These are phyloP conservation scores for Etheostoma cragini DNA, from an alignment of 2,113 vertebrate genomes.

Conservation along the genomic window DNA sequence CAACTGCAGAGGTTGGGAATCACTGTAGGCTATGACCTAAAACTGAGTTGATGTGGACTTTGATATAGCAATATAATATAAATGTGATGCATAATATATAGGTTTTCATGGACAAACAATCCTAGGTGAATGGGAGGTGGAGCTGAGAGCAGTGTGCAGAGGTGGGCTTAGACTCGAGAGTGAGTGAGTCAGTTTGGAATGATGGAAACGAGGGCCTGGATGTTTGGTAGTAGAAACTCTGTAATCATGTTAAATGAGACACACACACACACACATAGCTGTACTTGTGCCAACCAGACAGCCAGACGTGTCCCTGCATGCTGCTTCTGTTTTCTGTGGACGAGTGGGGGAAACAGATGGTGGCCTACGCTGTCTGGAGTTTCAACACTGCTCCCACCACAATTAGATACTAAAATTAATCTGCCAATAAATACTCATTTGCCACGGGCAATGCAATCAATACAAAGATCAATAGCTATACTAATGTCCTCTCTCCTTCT, in stretches of 20 bases:
- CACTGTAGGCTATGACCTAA: not conserved
- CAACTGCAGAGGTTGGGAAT: too few species aligned
- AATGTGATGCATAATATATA: not conserved
- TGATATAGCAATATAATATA: not conserved
- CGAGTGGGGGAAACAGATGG: constrained; percentile 49
- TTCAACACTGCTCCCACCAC: constrained; percentile 19
- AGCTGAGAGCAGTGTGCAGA: not conserved
- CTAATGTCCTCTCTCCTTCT: not conserved
- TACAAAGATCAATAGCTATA: constrained; percentile 51
- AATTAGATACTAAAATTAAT: not conserved
- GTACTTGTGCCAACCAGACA: constrained; percentile 45
- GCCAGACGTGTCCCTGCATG: constrained; percentile 58
- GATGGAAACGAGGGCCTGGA: constrained; percentile 19
- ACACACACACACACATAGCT: constrained; percentile 59
- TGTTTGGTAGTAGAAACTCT: constrained; percentile 47
- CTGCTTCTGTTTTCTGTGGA: not conserved
- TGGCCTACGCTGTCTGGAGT: not conserved
- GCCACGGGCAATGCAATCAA: constrained; percentile 52
- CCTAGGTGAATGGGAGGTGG: not conserved
- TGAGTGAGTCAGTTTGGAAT: constrained; percentile 64
- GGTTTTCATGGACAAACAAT: not conserved
- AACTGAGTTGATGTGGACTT: not conserved
- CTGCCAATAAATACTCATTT: constrained; percentile 46
- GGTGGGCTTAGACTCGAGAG: constrained; percentile 1
- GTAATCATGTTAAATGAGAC: constrained; percentile 65